Evolutionary conservation across 2,113 vertebrate genomes (phyloP), one percentile per base, ranked within the genome.

Genomic region (Emydura subglobosa): DNA sequence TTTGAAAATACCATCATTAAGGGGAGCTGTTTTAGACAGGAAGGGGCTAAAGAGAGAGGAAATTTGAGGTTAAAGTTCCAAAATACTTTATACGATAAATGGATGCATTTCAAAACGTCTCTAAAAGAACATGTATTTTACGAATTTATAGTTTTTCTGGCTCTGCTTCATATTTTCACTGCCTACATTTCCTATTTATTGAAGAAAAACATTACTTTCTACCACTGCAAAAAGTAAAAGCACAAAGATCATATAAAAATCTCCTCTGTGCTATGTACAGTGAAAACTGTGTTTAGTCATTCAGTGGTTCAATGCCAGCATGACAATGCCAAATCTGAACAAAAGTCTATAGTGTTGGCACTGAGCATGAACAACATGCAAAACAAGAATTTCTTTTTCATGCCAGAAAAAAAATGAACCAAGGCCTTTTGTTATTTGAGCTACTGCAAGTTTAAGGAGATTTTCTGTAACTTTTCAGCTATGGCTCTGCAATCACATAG

Each of bases 261-360:
- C 39, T 10, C 10, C 65, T 21, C 27, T 79, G n/a, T n/a, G 49
- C 50, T 82, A 2, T 79, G 87, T 25, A 91, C 85, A 87, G 92
- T 0, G 0, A 1, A 49, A 47, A 87, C 44, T 90, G 53, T 59
- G 27, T 29, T 7, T 25, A 76, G 39, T 17, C 55, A 29, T 34
- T 31, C 54, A 91, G 72, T 53, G 53, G 29, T 50, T 92, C 47
- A 81, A 47, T 86, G 81, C 42, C 87, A 61, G 57, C 3, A 4
- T 8, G 89, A 93, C 86, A 95, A 96, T 59, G 55, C 83, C 61
- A 93, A 91, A 93, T 94, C 86, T 96, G 29, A 90, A 90, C 54
- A 94, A 78, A 92, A 85, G 61, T 17, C 50, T 79, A 50, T 82
- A 87, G 55, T 25, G 54, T 27, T 79, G 79, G 42, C 0, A 0